These are phyloP conservation scores for Pocillopora damicornis DNA, from an alignment of 64 coral and sea anemone species.

Conservation along the genomic window DNA sequence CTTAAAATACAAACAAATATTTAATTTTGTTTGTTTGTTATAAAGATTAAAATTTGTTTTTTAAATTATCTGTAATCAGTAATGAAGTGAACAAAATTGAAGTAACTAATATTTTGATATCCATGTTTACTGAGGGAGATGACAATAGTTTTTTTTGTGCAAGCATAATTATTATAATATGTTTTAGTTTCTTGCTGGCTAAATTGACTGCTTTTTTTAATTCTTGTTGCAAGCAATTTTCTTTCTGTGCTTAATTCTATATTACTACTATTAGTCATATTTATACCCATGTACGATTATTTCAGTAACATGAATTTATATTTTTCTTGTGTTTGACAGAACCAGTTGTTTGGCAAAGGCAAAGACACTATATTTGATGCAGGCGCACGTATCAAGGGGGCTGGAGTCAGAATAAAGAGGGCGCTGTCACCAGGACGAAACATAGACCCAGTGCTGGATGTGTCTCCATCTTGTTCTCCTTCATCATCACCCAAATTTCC, in stretches of 20 bases:
- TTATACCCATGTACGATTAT: too few species aligned
- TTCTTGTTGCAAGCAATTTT: too few species aligned
- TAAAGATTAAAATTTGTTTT: background rate
- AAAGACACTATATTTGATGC: slow-evolving; percentile 52
- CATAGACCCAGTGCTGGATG: background rate
- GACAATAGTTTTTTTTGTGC: too few species aligned
- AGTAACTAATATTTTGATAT: too few species aligned
- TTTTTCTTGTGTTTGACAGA: background rate
- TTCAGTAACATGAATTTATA: too few species aligned
- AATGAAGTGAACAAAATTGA: too few species aligned
- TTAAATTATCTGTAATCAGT: background rate
- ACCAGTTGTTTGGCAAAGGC: slow-evolving; percentile 50
- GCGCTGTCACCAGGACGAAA: slow-evolving; percentile 44
- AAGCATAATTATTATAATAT: too few species aligned
- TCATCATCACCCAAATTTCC: slow-evolving; percentile 15
- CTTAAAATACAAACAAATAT: background rate
- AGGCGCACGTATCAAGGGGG: slow-evolving; percentile 34
- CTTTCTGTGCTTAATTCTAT: too few species aligned
- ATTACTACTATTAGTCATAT: too few species aligned
- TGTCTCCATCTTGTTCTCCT: background rate
- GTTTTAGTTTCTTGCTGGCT: too few species aligned
- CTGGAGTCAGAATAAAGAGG: slow-evolving; percentile 22
- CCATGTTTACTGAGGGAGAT: too few species aligned
- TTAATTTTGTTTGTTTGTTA: background rate
- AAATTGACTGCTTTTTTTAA: too few species aligned